Evolutionary conservation across 2,888 invertebrate species (phyloP).

Genomic region (Eulithis prunata): DNA sequence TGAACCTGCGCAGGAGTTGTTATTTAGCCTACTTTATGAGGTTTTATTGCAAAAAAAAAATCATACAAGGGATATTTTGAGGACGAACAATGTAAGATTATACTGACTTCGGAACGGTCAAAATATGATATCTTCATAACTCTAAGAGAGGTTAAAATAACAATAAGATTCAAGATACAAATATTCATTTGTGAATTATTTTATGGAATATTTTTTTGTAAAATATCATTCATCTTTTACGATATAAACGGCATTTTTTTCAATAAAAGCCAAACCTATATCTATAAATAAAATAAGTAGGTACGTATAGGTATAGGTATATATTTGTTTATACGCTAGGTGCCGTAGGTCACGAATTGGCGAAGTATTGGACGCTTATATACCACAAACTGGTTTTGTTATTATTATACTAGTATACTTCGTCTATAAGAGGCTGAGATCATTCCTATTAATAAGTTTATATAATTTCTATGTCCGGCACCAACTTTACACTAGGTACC

Average conservation of each 20-base stretch:
- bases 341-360: constrained; percentile 6
- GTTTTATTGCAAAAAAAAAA: constrained; percentile 29
- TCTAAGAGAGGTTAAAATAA: constrained; percentile 7
- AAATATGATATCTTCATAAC: constrained; percentile 15
- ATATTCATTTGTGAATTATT: not conserved
- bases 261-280: no score
- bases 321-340: not conserved
- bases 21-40: constrained; percentile 52
- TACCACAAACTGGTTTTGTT: not conserved
- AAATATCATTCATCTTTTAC: no score
- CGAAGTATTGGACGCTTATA: not conserved
- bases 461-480: constrained; percentile 16
- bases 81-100: constrained; percentile 27
- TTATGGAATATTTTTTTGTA: not conserved
- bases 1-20: constrained; percentile 51
- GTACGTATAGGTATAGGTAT: no score
- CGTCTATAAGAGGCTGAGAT: constrained; percentile 9
- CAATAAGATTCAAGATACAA: not conserved
- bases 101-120: constrained; percentile 11
- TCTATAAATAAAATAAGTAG: no score
- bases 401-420: not conserved
- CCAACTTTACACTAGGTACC: not conserved
- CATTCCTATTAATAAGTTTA: constrained; percentile 16
- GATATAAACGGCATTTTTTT: no score
- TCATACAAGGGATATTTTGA: constrained; percentile 25